phyloP scores from a whole-genome alignment of 1,140 invertebrate genomes.

The Acromyrmex charruanus region DNA sequence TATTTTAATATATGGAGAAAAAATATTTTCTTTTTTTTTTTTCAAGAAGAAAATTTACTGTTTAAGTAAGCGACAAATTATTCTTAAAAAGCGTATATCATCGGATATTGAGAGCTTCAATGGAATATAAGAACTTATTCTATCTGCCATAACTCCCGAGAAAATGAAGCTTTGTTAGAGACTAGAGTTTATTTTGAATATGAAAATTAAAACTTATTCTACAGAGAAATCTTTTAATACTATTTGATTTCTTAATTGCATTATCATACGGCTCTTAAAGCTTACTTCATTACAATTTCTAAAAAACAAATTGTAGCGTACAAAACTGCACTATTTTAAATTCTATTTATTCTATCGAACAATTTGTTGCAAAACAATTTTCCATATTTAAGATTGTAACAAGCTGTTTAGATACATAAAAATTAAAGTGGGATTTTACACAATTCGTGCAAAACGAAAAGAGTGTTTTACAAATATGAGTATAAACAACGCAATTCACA shows the following conservation, averaged over 20 bases:
- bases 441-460: not conserved
- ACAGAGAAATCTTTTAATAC: slow-evolving; percentile 7
- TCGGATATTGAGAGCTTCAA: not conserved
- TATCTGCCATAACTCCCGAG: not conserved
- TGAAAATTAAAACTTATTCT: slow-evolving; percentile 22
- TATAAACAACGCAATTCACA: not conserved
- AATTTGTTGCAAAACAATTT: slow-evolving; percentile 17
- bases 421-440: not conserved
- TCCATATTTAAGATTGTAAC: not conserved
- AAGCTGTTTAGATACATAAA: slow-evolving; percentile 12
- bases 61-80: slow-evolving; percentile 7
- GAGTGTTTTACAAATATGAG: not conserved
- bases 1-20: slow-evolving; percentile 7
- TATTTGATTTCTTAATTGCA: slow-evolving; percentile 24
- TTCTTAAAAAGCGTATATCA: not conserved
- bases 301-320: slow-evolving; percentile 15
- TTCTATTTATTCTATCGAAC: slow-evolving; percentile 6
- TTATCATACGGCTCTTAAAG: not conserved
- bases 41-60: not conserved
- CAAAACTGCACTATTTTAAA: not conserved
- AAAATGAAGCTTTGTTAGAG: slow-evolving; percentile 4
- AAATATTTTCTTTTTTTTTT: not conserved
- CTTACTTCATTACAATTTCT: not conserved
- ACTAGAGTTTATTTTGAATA: not conserved
- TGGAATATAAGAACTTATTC: slow-evolving; percentile 21